These are phyloP conservation scores for Galago senegalensis DNA, from an alignment of 2,797 vertebrate species.

Conservation along the genomic window DNA sequence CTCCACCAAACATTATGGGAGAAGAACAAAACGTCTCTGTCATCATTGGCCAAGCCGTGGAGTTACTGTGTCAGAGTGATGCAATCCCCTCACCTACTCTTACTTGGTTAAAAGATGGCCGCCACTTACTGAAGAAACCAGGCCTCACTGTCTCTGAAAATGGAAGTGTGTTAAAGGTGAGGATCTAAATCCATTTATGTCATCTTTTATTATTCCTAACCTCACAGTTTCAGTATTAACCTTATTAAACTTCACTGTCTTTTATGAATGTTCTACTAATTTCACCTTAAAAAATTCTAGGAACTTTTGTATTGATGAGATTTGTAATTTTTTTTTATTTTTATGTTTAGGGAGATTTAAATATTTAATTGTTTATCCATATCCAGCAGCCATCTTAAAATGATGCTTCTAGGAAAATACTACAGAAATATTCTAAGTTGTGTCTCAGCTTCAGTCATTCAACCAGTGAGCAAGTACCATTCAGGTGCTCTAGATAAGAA, in stretches of 20 bases:
- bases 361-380: constrained; percentile 29
- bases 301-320: not conserved
- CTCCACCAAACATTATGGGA: constrained; percentile 97
- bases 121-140: constrained; percentile 92
- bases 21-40: constrained; percentile 96
- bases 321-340: not conserved
- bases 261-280: not conserved
- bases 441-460: not conserved
- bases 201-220: not conserved
- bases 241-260: not conserved
- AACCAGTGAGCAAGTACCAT: not conserved
- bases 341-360: constrained; percentile 8
- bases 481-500: not conserved
- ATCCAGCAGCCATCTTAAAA: constrained; percentile 14
- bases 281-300: constrained; percentile 24
- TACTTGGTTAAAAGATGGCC: constrained; percentile 95
- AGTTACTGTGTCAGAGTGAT: constrained; percentile 94
- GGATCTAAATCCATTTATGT: not conserved
- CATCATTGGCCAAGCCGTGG: constrained; percentile 91
- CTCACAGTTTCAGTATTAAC: not conserved
- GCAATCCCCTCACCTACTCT: constrained; percentile 94
- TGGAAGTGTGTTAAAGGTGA: constrained; percentile 93
- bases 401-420: not conserved
- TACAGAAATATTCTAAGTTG: not conserved
- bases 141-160: constrained; percentile 92